These are phyloP conservation scores for Lacerta agilis DNA, from an alignment of 2,797 vertebrate species.

Conservation along the genomic window DNA sequence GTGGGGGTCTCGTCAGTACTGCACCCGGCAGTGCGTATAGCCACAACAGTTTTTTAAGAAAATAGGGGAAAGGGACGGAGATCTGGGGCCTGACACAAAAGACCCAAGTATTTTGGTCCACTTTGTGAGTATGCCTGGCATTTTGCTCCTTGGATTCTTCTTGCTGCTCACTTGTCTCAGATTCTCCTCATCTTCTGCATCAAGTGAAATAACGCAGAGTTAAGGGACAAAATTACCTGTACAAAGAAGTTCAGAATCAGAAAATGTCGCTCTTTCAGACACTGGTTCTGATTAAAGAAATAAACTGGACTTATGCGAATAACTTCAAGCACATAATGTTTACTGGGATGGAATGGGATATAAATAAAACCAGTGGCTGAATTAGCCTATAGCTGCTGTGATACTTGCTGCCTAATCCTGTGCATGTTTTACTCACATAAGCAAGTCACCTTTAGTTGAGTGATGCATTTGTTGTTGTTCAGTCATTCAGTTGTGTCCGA, in stretches of 20 bases:
- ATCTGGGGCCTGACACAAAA: too few relatives aligned
- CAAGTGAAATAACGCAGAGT: background rate
- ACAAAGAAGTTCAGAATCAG: background rate
- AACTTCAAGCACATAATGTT: background rate
- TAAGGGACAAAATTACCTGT: background rate
- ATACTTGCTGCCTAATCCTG: background rate
- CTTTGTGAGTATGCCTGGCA: background rate
- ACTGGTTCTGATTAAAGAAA: background rate
- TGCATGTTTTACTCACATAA: background rate
- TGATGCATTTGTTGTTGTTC: too few relatives aligned
- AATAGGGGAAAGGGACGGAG: too few relatives aligned
- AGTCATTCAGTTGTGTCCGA: too few relatives aligned
- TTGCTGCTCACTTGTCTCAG: background rate
- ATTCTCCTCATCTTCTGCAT: background rate
- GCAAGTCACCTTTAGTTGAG: background rate
- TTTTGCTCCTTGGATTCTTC: background rate
- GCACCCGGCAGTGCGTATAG: too few relatives aligned
- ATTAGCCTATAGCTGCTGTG: background rate
- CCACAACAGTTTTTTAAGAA: too few relatives aligned
- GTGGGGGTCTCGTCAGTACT: too few relatives aligned
- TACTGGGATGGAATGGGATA: background rate
- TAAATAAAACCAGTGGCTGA: background rate
- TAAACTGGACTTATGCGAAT: background rate
- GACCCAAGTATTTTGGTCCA: background rate
- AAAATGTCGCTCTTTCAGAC: background rate